Conservation (phyloP, 2,888 invertebrate species). For the Graphium colonna region DNA sequence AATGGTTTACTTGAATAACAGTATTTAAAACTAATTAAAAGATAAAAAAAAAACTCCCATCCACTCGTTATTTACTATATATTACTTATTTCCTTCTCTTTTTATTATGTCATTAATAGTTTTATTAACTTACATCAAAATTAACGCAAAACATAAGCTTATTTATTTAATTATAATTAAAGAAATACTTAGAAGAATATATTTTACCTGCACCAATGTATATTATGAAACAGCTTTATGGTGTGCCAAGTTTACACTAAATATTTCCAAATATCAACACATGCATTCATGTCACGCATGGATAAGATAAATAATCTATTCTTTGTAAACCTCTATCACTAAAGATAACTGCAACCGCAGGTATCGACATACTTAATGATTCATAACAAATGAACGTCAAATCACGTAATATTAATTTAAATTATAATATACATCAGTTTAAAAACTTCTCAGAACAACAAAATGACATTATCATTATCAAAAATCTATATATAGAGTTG, state of each 20-base stretch:
- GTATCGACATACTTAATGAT: conserved; percentile 6
- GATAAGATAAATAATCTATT: conserved; percentile 20
- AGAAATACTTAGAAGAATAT: conserved; percentile 1
- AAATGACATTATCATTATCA: no score
- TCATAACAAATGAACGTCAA: neutral
- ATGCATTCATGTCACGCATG: neutral
- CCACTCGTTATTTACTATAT: no score
- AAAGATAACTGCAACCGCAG: conserved; percentile 9
- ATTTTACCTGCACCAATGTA: neutral
- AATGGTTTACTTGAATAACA: no score
- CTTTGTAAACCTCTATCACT: conserved; percentile 11
- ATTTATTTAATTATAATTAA: neutral
- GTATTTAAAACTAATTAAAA: no score
- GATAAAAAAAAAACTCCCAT: no score
- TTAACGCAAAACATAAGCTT: neutral
- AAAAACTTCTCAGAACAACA: no score
- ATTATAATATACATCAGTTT: no score
- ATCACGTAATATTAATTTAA: neutral
- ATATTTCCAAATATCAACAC: neutral
- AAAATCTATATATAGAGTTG: no score
- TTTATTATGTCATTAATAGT: no score
- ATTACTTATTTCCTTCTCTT: no score
- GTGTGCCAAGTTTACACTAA: conserved; percentile 3
- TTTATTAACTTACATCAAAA: neutral
- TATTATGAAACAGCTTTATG: conserved; percentile 5